These are phyloP conservation scores for Antennarius maculatus DNA, from an alignment of 2,797 vertebrate genomes.

Conservation along the genomic window DNA sequence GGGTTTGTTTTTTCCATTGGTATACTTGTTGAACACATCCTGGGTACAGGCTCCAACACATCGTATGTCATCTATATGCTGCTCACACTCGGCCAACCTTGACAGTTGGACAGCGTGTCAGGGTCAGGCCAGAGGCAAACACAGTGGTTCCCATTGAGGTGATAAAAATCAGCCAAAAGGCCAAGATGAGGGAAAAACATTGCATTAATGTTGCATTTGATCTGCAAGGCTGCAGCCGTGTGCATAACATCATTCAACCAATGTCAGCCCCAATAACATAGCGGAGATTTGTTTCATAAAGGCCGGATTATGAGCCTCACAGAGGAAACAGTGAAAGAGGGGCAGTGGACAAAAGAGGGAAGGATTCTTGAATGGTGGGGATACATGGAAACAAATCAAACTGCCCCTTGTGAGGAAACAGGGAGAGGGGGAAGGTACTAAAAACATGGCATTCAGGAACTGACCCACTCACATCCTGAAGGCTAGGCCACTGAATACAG, in stretches of 20 bases:
- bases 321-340: constrained; percentile 57
- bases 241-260: constrained; percentile 66
- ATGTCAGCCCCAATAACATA: constrained; percentile 48
- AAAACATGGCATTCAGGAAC: constrained; percentile 41
- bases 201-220: constrained; percentile 63
- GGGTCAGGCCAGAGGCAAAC: constrained; percentile 21
- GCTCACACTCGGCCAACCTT: constrained; percentile 4
- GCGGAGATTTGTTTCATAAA: constrained; percentile 48
- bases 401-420: constrained; percentile 44
- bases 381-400: constrained; percentile 48
- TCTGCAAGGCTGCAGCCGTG: constrained; percentile 42
- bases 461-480: constrained; percentile 30
- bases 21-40: constrained; percentile 40
- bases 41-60: constrained; percentile 22
- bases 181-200: constrained; percentile 43
- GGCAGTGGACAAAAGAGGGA: constrained; percentile 24
- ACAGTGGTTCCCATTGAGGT: constrained; percentile 58
- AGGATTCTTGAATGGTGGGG: constrained; percentile 44
- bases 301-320: constrained; percentile 41
- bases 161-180: constrained; percentile 61
- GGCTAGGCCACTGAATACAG: constrained; percentile 14
- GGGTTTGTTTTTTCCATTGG: constrained; percentile 24
- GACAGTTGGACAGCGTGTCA: constrained; percentile 15
- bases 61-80: neutral
- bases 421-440: neutral